Evolutionary conservation across 2,113 vertebrate genomes (phyloP), one percentile per base, ranked within the genome.

Genomic region (Psittacula cyanocephala): DNA sequence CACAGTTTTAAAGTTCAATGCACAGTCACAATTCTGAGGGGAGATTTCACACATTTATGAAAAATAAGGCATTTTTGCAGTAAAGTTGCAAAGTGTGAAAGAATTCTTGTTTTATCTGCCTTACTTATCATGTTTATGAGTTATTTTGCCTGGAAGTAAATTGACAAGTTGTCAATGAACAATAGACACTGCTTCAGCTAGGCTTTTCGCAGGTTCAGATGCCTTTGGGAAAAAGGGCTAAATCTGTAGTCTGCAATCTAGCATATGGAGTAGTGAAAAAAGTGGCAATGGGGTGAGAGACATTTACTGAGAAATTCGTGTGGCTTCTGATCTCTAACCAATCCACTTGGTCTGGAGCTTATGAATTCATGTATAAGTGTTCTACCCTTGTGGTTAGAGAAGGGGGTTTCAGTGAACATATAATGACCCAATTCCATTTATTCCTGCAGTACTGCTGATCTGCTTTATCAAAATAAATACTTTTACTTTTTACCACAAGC

Each of bases 171-270:
- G 98, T 98, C 98, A 98, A 98, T 98, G 98, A 98, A 98, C 96
- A 98, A 98, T 98, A 98, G 97, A 98, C 98, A 97, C 96, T 96
- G 97, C 98, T 98, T 98, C 98, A 97, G 97, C 97, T 98, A 98
- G 98, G 98, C 98, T 99, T 99, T 99, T 99, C 98, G 98, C 98
- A 98, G 98, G 98, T 98, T 98, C 97, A 69, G 96, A 97, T 98
- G 98, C 98, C 98, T 98, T 98, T 98, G 98, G 98, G 98, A 97
- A 98, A 98, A 98, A 97, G 97, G 98, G 96, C 98, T 98, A 97
- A 97, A 98, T 98, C 97, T 97, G 98, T 97, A 97, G 97, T 92
- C 97, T 98, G 97, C 97, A 96, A 98, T 97, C 96, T 98, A 98
- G 97, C 98, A 98, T 98, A 98, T 98, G 98, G 98, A 98, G 97